A percentile compares a stretch with the other conserved stretches of the same genome.
phyloP scores from a whole-genome alignment of 2,888 invertebrate species.

The Epirrhoe tristata region DNA sequence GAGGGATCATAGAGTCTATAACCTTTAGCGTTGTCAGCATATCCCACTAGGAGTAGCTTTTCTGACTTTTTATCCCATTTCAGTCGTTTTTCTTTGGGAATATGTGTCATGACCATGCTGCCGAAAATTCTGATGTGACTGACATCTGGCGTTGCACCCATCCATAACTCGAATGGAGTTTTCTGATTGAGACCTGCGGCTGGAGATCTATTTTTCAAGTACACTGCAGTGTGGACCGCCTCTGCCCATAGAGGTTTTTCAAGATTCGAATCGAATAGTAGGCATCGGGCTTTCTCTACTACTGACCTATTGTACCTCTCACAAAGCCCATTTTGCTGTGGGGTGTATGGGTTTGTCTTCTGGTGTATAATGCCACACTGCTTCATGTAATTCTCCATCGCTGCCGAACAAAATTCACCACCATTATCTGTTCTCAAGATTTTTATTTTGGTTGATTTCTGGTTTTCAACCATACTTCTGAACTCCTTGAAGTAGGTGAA shows the following conservation, averaged over 20 bases:
- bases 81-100: background rate
- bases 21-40: background rate
- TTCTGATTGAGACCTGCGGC: background rate
- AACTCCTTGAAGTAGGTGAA: constrained; percentile 36
- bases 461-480: constrained; percentile 40
- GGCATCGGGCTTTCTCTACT: constrained; percentile 30
- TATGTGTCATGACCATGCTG: background rate
- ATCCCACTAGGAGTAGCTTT: background rate
- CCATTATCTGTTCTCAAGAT: constrained; percentile 38
- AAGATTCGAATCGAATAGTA: constrained; percentile 23
- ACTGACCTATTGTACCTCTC: constrained; percentile 30
- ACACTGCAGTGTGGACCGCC: constrained; percentile 28
- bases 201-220: constrained; percentile 20
- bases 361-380: constrained; percentile 29
- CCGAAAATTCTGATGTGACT: background rate
- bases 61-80: background rate
- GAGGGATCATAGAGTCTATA: too few relatives aligned
- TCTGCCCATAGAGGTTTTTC: constrained; percentile 34
- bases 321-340: constrained; percentile 33
- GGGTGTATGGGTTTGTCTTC: constrained; percentile 29
- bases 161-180: background rate
- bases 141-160: background rate
- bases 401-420: constrained; percentile 19
- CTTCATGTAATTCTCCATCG: constrained; percentile 21
- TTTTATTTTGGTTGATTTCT: constrained; percentile 33